These are phyloP conservation scores for Chaenodraco wilsoni DNA, from an alignment of 2,797 vertebrate genomes.

Conservation along the genomic window DNA sequence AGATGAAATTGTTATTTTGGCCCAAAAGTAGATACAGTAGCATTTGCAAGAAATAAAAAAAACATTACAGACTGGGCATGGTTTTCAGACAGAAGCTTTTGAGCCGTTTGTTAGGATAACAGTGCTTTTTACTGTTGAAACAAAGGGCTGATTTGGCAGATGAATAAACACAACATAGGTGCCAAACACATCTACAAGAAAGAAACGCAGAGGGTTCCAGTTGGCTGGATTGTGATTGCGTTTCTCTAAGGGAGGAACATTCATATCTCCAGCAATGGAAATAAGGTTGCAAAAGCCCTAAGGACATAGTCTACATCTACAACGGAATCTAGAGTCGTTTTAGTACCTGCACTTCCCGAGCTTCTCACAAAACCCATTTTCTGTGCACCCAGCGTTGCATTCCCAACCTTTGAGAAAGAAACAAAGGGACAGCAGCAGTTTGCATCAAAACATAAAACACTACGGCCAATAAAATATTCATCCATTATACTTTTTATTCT, in stretches of 20 bases:
- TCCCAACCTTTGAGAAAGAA: slow-evolving; percentile 80
- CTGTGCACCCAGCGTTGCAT: slow-evolving; percentile 87
- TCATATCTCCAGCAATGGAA: slow-evolving; percentile 30
- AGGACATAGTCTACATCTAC: slow-evolving; percentile 23
- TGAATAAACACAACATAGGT: slow-evolving; percentile 22
- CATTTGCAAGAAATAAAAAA: slow-evolving; percentile 2
- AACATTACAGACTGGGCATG: slow-evolving; percentile 5
- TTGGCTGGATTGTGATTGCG: slow-evolving; percentile 20
- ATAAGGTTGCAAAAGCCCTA: slow-evolving; percentile 22
- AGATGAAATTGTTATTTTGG: slow-evolving; percentile 1
- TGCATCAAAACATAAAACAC: slow-evolving; percentile 45
- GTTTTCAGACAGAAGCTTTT: slow-evolving; percentile 19
- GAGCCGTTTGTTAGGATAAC: slow-evolving; percentile 29
- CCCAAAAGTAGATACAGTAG: not conserved
- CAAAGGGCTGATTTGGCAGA: slow-evolving; percentile 39
- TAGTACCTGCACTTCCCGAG: slow-evolving; percentile 91
- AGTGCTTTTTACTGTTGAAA: slow-evolving; percentile 36
- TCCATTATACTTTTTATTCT: slow-evolving; percentile 21
- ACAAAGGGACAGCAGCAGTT: slow-evolving; percentile 41
- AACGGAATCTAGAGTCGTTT: slow-evolving; percentile 39
- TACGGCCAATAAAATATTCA: slow-evolving; percentile 41
- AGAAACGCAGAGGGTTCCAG: slow-evolving; percentile 7
- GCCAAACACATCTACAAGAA: slow-evolving; percentile 19
- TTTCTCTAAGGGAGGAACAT: slow-evolving; percentile 19
- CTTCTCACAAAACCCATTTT: slow-evolving; percentile 90